Percentiles rank a stretch among this genome's conserved stretches.
Conservation (phyloP, 2,113 vertebrate species). For the Takifugu flavidus region DNA sequence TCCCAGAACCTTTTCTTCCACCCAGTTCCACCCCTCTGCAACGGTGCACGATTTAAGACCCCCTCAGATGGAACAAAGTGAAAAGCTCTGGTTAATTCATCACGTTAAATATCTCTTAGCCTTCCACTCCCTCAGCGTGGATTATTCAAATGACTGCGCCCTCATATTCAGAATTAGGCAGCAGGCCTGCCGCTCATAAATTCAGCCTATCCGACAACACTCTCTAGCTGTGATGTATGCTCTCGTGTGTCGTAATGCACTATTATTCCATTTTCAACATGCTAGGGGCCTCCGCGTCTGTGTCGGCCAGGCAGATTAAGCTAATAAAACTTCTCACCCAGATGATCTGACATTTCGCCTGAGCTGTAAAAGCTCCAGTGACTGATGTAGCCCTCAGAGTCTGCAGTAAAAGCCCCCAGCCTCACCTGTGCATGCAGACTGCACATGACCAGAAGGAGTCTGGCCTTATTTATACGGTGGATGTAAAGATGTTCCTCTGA, state of each 20-base stretch:
- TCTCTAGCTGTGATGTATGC: slow-evolving; percentile 50
- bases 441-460: background rate
- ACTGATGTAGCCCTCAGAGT: slow-evolving; percentile 41
- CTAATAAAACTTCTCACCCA: slow-evolving; percentile 56
- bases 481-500: too few relatives aligned
- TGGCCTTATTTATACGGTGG: too few relatives aligned
- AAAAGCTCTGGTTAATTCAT: slow-evolving; percentile 45
- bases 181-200: slow-evolving; percentile 55
- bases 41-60: slow-evolving; percentile 52
- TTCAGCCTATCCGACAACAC: slow-evolving; percentile 37
- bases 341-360: slow-evolving; percentile 63
- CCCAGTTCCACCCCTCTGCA: slow-evolving; percentile 3
- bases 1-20: slow-evolving; percentile 12
- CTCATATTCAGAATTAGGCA: slow-evolving; percentile 60
- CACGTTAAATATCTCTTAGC: slow-evolving; percentile 60
- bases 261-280: slow-evolving; percentile 63
- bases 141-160: slow-evolving; percentile 61
- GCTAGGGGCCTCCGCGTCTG: slow-evolving; percentile 39
- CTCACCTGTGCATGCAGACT: slow-evolving; percentile 30
- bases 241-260: slow-evolving; percentile 54
- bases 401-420: slow-evolving; percentile 21
- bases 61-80: slow-evolving; percentile 43
- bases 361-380: slow-evolving; percentile 57
- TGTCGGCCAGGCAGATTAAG: slow-evolving; percentile 60
- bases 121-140: slow-evolving; percentile 35